A percentile compares a stretch with the other conserved stretches of the same genome.
Conservation (phyloP, 2,113 vertebrate species). For the Meles meles region DNA sequence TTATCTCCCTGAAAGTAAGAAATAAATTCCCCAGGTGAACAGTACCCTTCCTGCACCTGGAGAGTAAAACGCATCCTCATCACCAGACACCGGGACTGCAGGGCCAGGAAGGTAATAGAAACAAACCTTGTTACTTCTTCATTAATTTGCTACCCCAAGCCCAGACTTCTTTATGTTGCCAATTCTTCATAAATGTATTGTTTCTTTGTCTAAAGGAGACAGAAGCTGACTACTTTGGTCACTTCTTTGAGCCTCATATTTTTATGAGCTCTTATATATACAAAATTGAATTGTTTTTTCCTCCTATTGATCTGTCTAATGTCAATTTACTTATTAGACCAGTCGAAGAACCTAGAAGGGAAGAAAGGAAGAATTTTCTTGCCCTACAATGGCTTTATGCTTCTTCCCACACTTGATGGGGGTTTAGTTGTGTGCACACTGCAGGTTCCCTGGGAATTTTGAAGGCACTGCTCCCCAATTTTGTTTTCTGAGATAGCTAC, state of each 20-base stretch:
- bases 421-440: neutral
- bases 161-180: neutral
- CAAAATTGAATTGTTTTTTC: neutral
- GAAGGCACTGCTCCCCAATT: neutral
- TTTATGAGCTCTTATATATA: neutral
- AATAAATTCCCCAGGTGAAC: neutral
- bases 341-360: neutral
- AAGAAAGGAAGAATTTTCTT: neutral
- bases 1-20: neutral
- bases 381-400: neutral
- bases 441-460: neutral
- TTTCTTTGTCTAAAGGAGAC: neutral
- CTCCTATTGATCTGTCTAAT: neutral
- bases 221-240: neutral
- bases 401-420: neutral
- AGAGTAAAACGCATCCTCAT: neutral
- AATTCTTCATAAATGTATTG: neutral
- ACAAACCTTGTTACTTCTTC: neutral
- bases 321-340: neutral
- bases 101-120: neutral
- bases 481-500: neutral
- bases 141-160: neutral
- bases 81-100: neutral
- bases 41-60: neutral
- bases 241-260: neutral